These are phyloP conservation scores for Pecten maximus DNA, from an alignment of 2,888 invertebrate genomes.

Conservation along the genomic window DNA sequence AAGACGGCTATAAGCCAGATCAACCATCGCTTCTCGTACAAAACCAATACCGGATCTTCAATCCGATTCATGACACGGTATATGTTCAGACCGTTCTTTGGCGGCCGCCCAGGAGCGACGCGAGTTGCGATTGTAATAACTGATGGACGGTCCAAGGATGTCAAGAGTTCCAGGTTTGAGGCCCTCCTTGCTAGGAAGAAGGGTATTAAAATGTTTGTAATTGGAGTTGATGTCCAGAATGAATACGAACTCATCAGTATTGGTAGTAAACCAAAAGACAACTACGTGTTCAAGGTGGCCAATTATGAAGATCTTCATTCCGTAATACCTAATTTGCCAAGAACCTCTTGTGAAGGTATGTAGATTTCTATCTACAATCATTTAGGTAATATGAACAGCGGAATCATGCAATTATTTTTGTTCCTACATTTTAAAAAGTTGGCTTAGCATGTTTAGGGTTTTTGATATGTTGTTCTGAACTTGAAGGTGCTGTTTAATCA, in stretches of 20 bases:
- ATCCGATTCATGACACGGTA: constrained; percentile 55
- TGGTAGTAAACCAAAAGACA: constrained; percentile 65
- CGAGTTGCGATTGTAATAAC: constrained; percentile 66
- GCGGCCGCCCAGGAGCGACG: constrained; percentile 56
- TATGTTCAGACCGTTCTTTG: constrained; percentile 64
- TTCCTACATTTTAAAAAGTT: too few relatives aligned
- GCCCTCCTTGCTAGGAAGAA: constrained; percentile 54
- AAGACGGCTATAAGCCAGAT: constrained; percentile 57
- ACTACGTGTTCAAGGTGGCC: constrained; percentile 68
- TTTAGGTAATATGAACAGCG: not conserved
- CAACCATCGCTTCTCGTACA: constrained; percentile 56
- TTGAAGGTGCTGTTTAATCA: too few relatives aligned
- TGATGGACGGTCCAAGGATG: constrained; percentile 64
- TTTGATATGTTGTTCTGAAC: too few relatives aligned
- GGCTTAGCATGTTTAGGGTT: too few relatives aligned
- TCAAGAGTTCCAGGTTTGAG: constrained; percentile 52
- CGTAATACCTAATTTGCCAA: constrained; percentile 63
- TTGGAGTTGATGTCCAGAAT: constrained; percentile 64
- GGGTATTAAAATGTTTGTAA: constrained; percentile 65
- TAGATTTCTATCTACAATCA: not conserved
- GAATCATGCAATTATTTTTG: too few relatives aligned
- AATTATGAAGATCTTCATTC: constrained; percentile 64
- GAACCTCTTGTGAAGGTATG: constrained; percentile 70
- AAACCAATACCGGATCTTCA: constrained; percentile 61
- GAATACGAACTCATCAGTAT: constrained; percentile 66